Evolutionary conservation across 2,888 invertebrate genomes (phyloP).

Genomic region (Bellardia bayeri): DNA sequence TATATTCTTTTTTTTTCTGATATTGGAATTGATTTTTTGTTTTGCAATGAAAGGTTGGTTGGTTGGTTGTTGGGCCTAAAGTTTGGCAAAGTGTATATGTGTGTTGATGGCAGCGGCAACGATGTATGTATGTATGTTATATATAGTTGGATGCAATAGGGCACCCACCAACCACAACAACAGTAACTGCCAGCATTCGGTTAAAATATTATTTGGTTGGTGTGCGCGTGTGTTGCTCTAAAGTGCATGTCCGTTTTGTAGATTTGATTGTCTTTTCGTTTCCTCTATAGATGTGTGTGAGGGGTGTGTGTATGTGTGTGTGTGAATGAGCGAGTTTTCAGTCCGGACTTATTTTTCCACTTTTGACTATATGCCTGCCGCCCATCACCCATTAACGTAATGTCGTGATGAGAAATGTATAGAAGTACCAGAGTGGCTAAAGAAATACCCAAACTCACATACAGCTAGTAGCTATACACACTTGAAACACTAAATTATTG

Average conservation of each 20-base stretch:
- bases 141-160: constrained; percentile 65
- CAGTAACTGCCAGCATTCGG: constrained; percentile 45
- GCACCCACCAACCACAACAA: constrained; percentile 47
- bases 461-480: background rate
- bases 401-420: constrained; percentile 8
- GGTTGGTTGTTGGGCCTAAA: constrained; percentile 50
- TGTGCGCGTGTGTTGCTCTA: constrained; percentile 63
- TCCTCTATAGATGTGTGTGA: constrained; percentile 28
- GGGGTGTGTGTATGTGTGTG: background rate
- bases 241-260: constrained; percentile 49
- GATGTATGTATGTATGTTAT: constrained; percentile 19
- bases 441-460: constrained; percentile 49
- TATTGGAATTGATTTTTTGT: constrained; percentile 65
- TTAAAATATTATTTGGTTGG: constrained; percentile 65
- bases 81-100: constrained; percentile 11
- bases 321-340: constrained; percentile 7
- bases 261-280: constrained; percentile 53
- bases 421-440: constrained; percentile 26
- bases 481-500: constrained; percentile 65
- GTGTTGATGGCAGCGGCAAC: background rate
- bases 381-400: constrained; percentile 39
- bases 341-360: constrained; percentile 56
- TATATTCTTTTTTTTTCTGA: constrained; percentile 24
- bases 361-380: constrained; percentile 34
- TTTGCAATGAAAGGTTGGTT: constrained; percentile 44